Evolutionary conservation across 2,888 invertebrate genomes (phyloP), one percentile per base, ranked within the genome.

Genomic region (Lumbricus terrestris): DNA sequence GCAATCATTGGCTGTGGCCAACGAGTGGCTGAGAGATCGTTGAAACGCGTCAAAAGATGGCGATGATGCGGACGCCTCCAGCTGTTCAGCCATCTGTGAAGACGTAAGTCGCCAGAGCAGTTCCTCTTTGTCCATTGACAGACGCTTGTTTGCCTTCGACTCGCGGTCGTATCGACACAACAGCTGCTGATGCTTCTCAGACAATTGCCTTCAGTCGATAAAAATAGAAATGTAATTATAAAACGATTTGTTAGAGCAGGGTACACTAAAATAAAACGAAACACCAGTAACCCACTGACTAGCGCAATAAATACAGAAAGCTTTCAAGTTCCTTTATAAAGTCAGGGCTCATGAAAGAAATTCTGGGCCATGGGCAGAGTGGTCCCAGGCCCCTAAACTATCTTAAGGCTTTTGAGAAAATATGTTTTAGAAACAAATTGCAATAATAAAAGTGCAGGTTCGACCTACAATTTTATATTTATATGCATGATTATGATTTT

Each of bases 91-190:
- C 69, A 15, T 15, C 34, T 69, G 42, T 23, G 97, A 97, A 8
- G 97, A 97, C 93, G 97, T 96, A 91, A 98, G 96, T 94, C 97
- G 97, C 96, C 97, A 98, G 93, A 97, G 96, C 2, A 98, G 96
- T 95, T 98, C 97, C 95, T 98, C 98, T 94, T 98, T 98, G 94
- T 97, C 96, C 93, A 97, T 97, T 16, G 96, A 96, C 88, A 98
- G 95, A 3, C 97, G 96, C 91, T 97, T 96, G 93, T 97, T 97
- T 92, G 97, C 97, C 93, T 97, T 97, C 3, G 96, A 96, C 94
- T 98, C 97, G 90, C 97, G 96, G 88, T 97, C 97, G 91, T 97
- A 96, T 90, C 93, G 93, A 54, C 93, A 93, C 93, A 94, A 93
- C 90, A 98, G 95, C 89, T 96, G 96, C 92, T 97, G 96, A 94